Evolutionary conservation across 2,888 invertebrate species (phyloP), one percentile per base, ranked within the genome.

Genomic region (Rhogogaster chlorosoma): DNA sequence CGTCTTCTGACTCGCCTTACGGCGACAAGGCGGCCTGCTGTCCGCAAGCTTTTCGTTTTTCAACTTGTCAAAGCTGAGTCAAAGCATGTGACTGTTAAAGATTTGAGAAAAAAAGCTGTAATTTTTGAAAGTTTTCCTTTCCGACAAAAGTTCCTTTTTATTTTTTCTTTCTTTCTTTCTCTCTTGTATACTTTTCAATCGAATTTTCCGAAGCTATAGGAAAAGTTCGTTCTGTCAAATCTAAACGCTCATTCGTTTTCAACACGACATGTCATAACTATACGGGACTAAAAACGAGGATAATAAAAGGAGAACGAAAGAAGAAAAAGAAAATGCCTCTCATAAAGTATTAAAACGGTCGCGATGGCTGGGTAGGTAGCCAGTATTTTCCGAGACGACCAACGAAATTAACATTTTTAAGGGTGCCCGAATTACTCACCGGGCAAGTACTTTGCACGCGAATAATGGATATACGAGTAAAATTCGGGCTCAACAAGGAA

Each of bases 381-480:
- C 12, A 5, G 26, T 61, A 61, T 61, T 64, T 18, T 22, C 15
- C n/a, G 38, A 61, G 38, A 80, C 45, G 61, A 26, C 22, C 22
- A 2, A 80, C 22, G 38, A 64, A 80, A 80, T 80, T 38, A 80
- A 61, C 80, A 80, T 80, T 80, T 80, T 80, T 80, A 64, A 80
- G 61, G 80, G 61, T 45, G 80, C 61, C 57, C 61, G 32, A 80
- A 80, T 80, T 80, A 80, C 61, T 80, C 64, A 53, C 49, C 77
- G 18, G 77, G 61, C 53, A 61, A 42, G 83, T 80, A 57, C 80
- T 80, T 80, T 80, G 57, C 64, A 80, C 61, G 22, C 57, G 64
- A 67, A 83, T 83, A 83, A 83, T 83, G 42, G 29, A 83, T 64
- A 83, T 45, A 67, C 70, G 83, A 67, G 83, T 61, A 70, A 83